Conservation (phyloP, 2,113 vertebrate species). For the Corythornis madagascariensis region DNA sequence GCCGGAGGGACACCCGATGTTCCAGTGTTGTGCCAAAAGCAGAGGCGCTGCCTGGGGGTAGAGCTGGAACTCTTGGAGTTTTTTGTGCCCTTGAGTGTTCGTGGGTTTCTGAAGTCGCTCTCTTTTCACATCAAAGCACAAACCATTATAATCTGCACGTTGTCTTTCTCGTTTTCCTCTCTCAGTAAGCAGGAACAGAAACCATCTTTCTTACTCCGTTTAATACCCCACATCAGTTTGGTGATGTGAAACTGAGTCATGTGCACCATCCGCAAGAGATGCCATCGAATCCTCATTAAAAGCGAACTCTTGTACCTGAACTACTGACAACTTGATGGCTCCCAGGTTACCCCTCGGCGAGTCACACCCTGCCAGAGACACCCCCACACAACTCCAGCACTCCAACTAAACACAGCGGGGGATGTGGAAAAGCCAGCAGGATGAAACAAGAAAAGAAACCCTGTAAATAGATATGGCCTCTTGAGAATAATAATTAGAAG, state of each 20-base stretch:
- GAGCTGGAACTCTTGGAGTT: fast-evolving
- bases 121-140: neutral
- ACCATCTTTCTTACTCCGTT: neutral
- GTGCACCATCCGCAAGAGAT: neutral
- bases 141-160: neutral
- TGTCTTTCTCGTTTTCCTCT: neutral
- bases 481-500: neutral
- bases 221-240: neutral
- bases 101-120: neutral
- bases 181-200: neutral
- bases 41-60: fast-evolving
- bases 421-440: neutral
- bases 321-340: neutral
- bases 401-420: neutral
- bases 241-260: neutral
- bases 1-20: no score
- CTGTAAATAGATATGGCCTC: fast-evolving
- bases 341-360: neutral
- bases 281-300: neutral
- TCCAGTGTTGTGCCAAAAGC: fast-evolving
- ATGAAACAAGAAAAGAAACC: neutral
- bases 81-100: neutral
- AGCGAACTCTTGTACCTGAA: neutral
- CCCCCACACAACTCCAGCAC: fast-evolving
- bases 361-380: neutral